Base-by-base conservation (phyloP, 2,113 vertebrate genomes). In the Vireo altiloquus region DNA sequence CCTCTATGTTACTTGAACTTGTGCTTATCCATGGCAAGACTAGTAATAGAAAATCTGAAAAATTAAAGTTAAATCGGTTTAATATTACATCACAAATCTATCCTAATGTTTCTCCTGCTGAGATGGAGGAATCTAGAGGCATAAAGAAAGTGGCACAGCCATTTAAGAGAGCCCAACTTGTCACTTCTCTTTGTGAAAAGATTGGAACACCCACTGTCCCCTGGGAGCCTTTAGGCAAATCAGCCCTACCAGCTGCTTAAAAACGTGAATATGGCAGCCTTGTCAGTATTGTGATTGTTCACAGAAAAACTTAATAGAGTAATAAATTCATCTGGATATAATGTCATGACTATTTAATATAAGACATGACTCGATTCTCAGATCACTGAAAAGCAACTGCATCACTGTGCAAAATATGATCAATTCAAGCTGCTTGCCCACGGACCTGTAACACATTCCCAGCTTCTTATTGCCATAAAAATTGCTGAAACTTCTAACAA, bases 321-420 rank as follows among this genome's bases (percentile, higher is more conserved):
- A 95, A 92, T 95, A 97, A 93, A 96, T 96, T 92, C 81, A 93
- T 86, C 40, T 90, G 76, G 86, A 94, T 95, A 83, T 60, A 94
- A 95, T 96, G 90, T 94, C 96, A 97, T 82, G 96, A 97, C 52
- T 86, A 65, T 64, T 98, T 93, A 97, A 92, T 65, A 61, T 60
- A 94, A 96, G 89, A 91, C 35, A 82, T 21, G 66, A 88, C 19
- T 82, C 9, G 37, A 90, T 71, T 92, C 66, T 84, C 54, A 86
- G 56, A 80, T 59, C 50, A 76, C 74, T 79, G 71, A 72, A 91
- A 96, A 96, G 63, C 92, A 96, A 88, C 54, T 52, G 30, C 61
- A 82, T 80, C 54, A 69, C 61, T 63, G 68, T 12, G 19, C 69
- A 88, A 96, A 86, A 19, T 47, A 94, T 77, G 37, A 92, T 49